Evolutionary conservation across 2,888 invertebrate species (phyloP), one percentile per base, ranked within the genome.

Genomic region (Brachynemurus nebulosus): DNA sequence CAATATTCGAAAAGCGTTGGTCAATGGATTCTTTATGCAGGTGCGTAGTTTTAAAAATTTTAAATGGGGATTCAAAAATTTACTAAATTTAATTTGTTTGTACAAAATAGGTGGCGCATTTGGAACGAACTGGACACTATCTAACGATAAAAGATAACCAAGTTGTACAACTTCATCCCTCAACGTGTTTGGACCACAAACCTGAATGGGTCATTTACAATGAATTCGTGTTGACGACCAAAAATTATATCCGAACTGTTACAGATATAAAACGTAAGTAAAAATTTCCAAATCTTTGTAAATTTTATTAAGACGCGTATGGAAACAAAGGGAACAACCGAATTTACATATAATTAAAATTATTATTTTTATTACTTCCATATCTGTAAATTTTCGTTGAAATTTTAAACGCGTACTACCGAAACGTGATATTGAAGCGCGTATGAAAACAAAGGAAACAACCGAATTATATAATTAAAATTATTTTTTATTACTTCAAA

Each of bases 151-250:
- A 98, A 64, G 98, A 99, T 70, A 97, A 97, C 70, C 98, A 99
- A 70, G 83, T 92, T 49, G 98, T 99, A 1, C 97, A 97, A 64
- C 74, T 99, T 34, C 98, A 99, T 69, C 98, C 98, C 0, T 96
- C 96, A 52, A 97, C 97, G 7, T 97, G 96, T 61, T 76, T 99
- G 45, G 97, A 97, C 69, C 98, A 98, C 69, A 98, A 98, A 64
- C 98, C 98, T 1, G 98, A 98, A 67, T 99, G 98, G 98, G 97
- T 97, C 33, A 84, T 99, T 47, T 99, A 99, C 70, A 97, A 99
- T 68, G 98, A 99, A 70, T 99, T 99, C 62, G 98, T 99, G 39
- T 72, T 99, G 53, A 99, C 98, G 49, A 96, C 97, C 47, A 98
- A 98, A 69, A 98, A 99, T 68, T 99, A 98, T 64, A 99, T 99